These are phyloP conservation scores for Megaustenia siamemsis DNA, from an alignment of 2,888 invertebrate genomes.

Conservation along the genomic window DNA sequence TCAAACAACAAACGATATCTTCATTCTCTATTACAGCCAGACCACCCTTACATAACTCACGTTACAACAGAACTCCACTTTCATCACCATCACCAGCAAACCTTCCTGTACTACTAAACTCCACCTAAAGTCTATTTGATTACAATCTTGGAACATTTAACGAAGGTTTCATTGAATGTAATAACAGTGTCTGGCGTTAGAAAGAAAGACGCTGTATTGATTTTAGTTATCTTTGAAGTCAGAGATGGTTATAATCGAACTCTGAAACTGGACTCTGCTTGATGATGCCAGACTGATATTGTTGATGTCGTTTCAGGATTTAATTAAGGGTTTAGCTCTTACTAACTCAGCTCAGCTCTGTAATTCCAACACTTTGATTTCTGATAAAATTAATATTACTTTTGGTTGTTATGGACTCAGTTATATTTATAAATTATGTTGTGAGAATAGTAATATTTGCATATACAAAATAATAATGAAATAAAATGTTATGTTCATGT, in stretches of 20 bases:
- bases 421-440: too few relatives aligned
- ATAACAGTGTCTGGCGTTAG: constrained; percentile 3
- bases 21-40: too few relatives aligned
- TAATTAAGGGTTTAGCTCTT: neutral
- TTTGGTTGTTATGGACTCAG: too few relatives aligned
- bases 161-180: neutral
- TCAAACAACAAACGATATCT: too few relatives aligned
- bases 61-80: too few relatives aligned
- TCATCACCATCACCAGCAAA: too few relatives aligned
- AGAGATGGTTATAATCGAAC: neutral
- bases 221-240: neutral
- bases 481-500: too few relatives aligned
- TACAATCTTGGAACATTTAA: neutral
- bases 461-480: too few relatives aligned
- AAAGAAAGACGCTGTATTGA: constrained; percentile 1
- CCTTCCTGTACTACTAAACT: too few relatives aligned
- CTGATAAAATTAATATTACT: too few relatives aligned
- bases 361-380: neutral
- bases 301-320: neutral
- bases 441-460: too few relatives aligned
- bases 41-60: too few relatives aligned
- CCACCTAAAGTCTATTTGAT: neutral
- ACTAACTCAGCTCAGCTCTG: neutral
- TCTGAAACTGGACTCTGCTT: neutral
- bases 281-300: neutral